These are phyloP conservation scores for Mungos mungo DNA, from an alignment of 2,113 vertebrate genomes.

Conservation along the genomic window DNA sequence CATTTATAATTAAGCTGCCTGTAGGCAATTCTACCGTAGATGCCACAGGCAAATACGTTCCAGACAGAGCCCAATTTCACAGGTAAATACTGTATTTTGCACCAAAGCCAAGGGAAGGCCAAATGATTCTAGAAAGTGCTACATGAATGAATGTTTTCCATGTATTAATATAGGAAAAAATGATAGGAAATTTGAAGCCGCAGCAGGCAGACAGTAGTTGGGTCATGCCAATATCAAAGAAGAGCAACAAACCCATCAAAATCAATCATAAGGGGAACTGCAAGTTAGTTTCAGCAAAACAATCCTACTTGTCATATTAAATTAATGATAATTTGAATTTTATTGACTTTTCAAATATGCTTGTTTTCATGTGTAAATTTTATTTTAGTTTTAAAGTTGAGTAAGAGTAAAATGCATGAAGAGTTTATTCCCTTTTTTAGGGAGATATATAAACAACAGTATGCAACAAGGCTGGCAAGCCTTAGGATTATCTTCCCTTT, in stretches of 20 bases:
- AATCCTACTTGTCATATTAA: conserved; percentile 34
- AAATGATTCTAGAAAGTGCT: neutral
- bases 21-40: neutral
- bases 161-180: neutral
- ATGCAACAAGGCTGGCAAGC: neutral
- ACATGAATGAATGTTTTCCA: neutral
- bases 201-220: neutral
- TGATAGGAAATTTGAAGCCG: neutral
- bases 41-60: neutral
- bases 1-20: neutral
- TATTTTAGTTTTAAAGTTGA: conserved; percentile 13
- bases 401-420: neutral
- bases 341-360: neutral
- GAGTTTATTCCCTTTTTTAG: neutral
- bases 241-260: neutral
- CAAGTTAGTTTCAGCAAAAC: conserved; percentile 29
- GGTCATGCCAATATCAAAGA: conserved; percentile 9
- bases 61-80: neutral
- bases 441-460: neutral
- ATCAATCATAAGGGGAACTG: neutral
- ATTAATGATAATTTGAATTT: conserved; percentile 23
- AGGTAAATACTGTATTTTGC: neutral
- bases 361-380: neutral
- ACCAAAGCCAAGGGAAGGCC: neutral
- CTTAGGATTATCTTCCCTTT: neutral